phyloP scores from a whole-genome alignment of 2,888 invertebrate species.

The Hyposoter dolosus region DNA sequence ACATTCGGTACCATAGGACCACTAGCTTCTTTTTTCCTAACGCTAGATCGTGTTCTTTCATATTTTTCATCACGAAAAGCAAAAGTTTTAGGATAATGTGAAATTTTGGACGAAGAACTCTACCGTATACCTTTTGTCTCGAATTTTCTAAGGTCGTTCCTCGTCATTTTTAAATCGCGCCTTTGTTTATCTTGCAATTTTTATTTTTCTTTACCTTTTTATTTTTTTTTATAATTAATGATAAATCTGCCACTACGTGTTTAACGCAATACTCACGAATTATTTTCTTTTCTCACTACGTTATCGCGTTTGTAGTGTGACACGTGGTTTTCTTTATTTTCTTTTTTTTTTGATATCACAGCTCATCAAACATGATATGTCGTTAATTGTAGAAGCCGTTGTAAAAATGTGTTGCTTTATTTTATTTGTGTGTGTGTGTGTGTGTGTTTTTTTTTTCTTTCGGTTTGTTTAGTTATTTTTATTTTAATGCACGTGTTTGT shows the following conservation, averaged over 20 bases:
- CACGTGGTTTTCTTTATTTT: slow-evolving; percentile 40
- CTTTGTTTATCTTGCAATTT: neutral
- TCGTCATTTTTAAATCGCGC: slow-evolving; percentile 38
- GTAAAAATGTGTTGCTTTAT: slow-evolving; percentile 72
- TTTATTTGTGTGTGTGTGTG: neutral
- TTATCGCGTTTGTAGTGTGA: slow-evolving; percentile 67
- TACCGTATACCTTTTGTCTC: slow-evolving; percentile 55
- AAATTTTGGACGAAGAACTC: slow-evolving; percentile 40
- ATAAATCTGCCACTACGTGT: slow-evolving; percentile 47
- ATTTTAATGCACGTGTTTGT: slow-evolving; percentile 74
- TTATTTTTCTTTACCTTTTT: slow-evolving; percentile 12
- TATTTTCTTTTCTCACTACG: slow-evolving; percentile 55
- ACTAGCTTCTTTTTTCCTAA: slow-evolving; percentile 33
- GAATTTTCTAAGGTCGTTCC: slow-evolving; percentile 21
- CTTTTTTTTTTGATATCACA: slow-evolving; percentile 79
- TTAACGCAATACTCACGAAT: slow-evolving; percentile 48
- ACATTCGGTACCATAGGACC: slow-evolving; percentile 19
- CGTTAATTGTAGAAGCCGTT: slow-evolving; percentile 73
- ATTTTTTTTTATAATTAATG: neutral
- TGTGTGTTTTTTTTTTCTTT: slow-evolving; percentile 21
- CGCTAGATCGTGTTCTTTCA: slow-evolving; percentile 27
- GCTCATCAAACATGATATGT: slow-evolving; percentile 82
- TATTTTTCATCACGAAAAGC: neutral
- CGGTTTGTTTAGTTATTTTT: slow-evolving; percentile 70
- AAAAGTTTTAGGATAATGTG: slow-evolving; percentile 47